phyloP scores from a whole-genome alignment of 2,113 vertebrate species.

The Harpagus bidentatus region DNA sequence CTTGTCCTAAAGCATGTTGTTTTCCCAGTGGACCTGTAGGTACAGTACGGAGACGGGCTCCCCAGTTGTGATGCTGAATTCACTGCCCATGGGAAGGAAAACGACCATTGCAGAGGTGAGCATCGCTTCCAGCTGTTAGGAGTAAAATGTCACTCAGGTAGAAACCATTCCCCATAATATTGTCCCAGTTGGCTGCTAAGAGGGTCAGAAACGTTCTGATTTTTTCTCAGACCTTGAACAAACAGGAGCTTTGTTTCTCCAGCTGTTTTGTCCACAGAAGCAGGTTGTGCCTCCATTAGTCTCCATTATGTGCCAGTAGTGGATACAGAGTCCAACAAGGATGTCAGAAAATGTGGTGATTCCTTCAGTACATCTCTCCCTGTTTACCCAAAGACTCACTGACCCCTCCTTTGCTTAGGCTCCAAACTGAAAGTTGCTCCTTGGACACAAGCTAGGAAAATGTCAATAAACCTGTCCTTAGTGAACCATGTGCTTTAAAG shows the following conservation, averaged over 20 bases:
- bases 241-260: not conserved
- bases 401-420: not conserved
- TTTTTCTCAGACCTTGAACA: not conserved
- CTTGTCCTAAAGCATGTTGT: not conserved
- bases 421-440: not conserved
- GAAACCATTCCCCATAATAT: not conserved
- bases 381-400: not conserved
- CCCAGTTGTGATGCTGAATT: slow-evolving; percentile 61
- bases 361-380: not conserved
- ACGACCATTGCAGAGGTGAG: slow-evolving; percentile 72
- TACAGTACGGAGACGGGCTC: slow-evolving; percentile 8
- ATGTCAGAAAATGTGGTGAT: not conserved
- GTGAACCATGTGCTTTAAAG: not conserved
- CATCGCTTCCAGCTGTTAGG: not conserved
- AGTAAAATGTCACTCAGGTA: not conserved
- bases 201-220: not conserved
- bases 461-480: not conserved
- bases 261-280: not conserved
- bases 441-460: not conserved
- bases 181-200: not conserved
- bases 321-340: not conserved
- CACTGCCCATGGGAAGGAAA: slow-evolving; percentile 36
- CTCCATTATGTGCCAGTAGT: not conserved
- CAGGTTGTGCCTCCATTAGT: not conserved
- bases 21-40: slow-evolving; percentile 45